Evolutionary conservation across 2,113 vertebrate genomes (phyloP).

Genomic region (Daboia siamensis): DNA sequence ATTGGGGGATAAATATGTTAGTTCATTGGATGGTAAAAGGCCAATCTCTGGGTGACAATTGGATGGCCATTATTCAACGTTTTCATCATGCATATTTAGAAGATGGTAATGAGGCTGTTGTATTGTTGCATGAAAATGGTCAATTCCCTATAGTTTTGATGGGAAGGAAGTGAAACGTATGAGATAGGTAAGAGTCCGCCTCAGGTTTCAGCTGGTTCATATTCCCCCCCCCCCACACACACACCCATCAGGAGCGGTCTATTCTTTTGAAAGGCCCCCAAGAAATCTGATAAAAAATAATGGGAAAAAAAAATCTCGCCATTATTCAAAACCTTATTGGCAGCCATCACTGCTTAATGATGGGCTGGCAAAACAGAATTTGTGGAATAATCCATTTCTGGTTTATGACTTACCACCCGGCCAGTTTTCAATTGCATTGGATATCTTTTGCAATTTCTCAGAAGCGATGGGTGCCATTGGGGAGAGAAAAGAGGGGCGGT

Average conservation of each 20-base stretch:
- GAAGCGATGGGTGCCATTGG: neutral
- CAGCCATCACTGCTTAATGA: constrained; percentile 60
- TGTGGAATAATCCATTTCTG: constrained; percentile 7
- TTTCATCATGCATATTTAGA: constrained; percentile 99
- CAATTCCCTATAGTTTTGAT: constrained; percentile 83
- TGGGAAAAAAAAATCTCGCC: constrained; percentile 23
- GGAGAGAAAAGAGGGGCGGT: neutral
- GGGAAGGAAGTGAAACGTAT: constrained; percentile 75
- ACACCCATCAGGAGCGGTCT: constrained; percentile 37
- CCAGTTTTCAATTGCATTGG: neutral
- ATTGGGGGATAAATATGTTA: constrained; percentile 89
- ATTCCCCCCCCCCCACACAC: constrained; percentile 18
- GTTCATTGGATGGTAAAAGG: constrained; percentile 96
- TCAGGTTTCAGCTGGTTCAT: constrained; percentile 68
- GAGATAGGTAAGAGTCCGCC: constrained; percentile 71
- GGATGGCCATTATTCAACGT: constrained; percentile 85
- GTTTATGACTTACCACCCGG: neutral
- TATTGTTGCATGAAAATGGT: constrained; percentile 97
- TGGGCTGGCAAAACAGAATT: constrained; percentile 55
- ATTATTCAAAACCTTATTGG: constrained; percentile 65
- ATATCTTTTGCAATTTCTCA: neutral
- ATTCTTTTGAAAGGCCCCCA: constrained; percentile 50
- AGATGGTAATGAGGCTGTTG: constrained; percentile 98
- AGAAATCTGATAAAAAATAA: constrained; percentile 38
- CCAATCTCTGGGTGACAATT: constrained; percentile 88